These are phyloP conservation scores for Telmatherina bonti DNA, from an alignment of 2,797 vertebrate species.

Conservation along the genomic window DNA sequence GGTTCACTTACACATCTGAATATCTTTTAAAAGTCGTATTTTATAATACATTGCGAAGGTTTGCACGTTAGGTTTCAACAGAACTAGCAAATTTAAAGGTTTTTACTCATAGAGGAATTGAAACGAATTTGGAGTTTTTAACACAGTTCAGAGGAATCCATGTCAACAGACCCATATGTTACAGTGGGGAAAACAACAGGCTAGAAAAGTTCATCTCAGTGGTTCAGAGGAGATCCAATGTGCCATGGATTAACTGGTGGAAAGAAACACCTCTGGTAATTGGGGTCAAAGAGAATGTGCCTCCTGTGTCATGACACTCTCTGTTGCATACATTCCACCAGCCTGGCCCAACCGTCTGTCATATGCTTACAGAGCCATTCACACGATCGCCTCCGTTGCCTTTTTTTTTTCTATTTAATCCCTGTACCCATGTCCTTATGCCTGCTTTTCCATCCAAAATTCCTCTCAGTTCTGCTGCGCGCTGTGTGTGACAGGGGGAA, in stretches of 20 bases:
- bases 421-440: conserved; percentile 8
- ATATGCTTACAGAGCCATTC: conserved; percentile 45
- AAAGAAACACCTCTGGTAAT: conserved; percentile 81
- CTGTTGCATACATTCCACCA: conserved; percentile 60
- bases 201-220: conserved; percentile 52
- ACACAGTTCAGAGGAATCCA: conserved; percentile 32
- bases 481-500: conserved; percentile 24
- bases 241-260: conserved; percentile 72
- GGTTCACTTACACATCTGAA: neutral
- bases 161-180: conserved; percentile 33
- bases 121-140: conserved; percentile 23
- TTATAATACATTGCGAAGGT: neutral
- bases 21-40: too few relatives aligned
- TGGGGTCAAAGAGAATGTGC: conserved; percentile 80
- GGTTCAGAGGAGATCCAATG: conserved; percentile 44
- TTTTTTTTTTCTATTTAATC: conserved; percentile 8
- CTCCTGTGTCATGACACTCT: conserved; percentile 73
- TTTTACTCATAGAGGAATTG: neutral
- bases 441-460: conserved; percentile 29
- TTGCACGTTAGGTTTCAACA: neutral
- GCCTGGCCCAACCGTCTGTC: conserved; percentile 63
- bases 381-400: conserved; percentile 27
- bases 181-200: conserved; percentile 41
- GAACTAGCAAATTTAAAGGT: neutral
- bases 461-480: conserved; percentile 12